Conservation (phyloP, 2,113 vertebrate genomes). For the Oreochromis tanganicae region DNA sequence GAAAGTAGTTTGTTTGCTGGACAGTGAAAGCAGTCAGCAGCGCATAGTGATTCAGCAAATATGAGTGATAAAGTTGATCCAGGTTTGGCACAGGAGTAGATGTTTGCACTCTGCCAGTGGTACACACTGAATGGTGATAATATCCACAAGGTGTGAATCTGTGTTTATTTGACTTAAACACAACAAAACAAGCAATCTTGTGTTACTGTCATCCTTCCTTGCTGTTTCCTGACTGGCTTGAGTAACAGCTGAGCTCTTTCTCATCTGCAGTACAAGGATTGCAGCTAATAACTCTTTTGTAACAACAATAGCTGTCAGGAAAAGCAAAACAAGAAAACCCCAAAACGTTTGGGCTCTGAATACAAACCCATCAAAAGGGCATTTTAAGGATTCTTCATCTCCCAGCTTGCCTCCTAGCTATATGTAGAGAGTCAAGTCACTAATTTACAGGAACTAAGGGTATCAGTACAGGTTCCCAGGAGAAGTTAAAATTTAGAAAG, state of each 20-base stretch:
- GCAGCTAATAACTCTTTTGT: neutral
- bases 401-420: neutral
- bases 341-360: neutral
- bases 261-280: neutral
- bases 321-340: neutral
- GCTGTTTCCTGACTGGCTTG: neutral
- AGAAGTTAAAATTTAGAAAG: neutral
- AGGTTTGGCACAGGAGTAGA: rapidly evolving
- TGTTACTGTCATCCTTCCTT: neutral
- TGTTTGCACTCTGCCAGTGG: neutral
- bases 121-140: neutral
- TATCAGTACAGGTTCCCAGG: neutral
- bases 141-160: rapidly evolving
- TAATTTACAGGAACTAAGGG: neutral
- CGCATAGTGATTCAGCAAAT: neutral
- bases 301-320: neutral
- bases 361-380: neutral
- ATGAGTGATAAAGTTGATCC: neutral
- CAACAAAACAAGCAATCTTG: neutral
- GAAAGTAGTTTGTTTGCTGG: neutral
- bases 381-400: neutral
- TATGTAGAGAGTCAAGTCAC: neutral
- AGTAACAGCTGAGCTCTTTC: neutral
- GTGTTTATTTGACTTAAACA: neutral
- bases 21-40: neutral